These are phyloP conservation scores for Gymnothorax reevesii DNA, from an alignment of 2,797 vertebrate genomes.

Conservation along the genomic window DNA sequence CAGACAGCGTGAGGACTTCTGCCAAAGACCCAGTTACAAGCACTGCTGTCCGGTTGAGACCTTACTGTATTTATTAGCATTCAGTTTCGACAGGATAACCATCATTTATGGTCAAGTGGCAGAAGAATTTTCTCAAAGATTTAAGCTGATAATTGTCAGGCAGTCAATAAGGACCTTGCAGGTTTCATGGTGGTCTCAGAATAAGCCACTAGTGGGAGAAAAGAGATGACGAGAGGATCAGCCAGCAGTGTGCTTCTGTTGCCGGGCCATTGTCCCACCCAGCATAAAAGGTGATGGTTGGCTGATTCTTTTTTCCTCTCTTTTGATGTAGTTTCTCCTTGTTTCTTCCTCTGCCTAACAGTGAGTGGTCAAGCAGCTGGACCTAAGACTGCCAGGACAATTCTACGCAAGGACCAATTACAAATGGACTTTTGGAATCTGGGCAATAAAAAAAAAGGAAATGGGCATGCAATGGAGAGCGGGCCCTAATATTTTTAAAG, in stretches of 20 bases:
- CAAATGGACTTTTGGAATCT: neutral
- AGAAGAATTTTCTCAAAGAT: slow-evolving; percentile 84
- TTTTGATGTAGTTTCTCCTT: slow-evolving; percentile 65
- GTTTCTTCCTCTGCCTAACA: slow-evolving; percentile 51
- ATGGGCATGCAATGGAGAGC: neutral
- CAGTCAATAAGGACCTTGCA: slow-evolving; percentile 80
- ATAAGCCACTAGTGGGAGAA: slow-evolving; percentile 80
- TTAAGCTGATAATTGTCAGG: slow-evolving; percentile 82
- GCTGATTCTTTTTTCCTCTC: slow-evolving; percentile 90
- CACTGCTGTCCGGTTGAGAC: slow-evolving; percentile 73
- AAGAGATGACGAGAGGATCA: slow-evolving; percentile 80
- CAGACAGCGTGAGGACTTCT: neutral
- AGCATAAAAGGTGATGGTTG: slow-evolving; percentile 96
- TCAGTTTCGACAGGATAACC: slow-evolving; percentile 93
- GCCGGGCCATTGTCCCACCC: slow-evolving; percentile 88
- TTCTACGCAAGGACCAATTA: neutral
- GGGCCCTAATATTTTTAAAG: neutral
- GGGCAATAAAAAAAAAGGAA: neutral
- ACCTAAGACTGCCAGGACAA: slow-evolving; percentile 49
- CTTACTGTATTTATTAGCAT: slow-evolving; percentile 82
- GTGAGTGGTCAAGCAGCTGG: slow-evolving; percentile 86
- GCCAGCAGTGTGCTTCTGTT: slow-evolving; percentile 86
- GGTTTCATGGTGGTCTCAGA: slow-evolving; percentile 95
- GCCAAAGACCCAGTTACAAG: slow-evolving; percentile 64
- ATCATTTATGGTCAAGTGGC: slow-evolving; percentile 88